phyloP scores from a whole-genome alignment of 2,113 vertebrate species.

The Antechinus stuartii region DNA sequence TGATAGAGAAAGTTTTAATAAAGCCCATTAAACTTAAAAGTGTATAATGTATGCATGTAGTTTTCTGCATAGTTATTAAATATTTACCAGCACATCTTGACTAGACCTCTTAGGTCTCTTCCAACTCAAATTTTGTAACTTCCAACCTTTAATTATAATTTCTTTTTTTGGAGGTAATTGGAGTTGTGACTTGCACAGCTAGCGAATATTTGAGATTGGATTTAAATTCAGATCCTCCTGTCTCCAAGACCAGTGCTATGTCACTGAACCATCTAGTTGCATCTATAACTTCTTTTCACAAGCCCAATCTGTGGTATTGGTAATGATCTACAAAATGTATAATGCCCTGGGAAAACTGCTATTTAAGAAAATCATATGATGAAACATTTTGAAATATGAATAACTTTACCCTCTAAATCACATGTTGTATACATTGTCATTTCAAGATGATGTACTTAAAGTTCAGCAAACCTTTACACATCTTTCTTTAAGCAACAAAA shows the following conservation, averaged over 20 bases:
- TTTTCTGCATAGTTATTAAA: not conserved
- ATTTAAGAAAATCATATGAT: not conserved
- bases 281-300: constrained; percentile 32
- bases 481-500: not conserved
- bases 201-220: not conserved
- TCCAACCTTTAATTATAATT: not conserved
- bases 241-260: not conserved
- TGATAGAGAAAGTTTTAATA: not conserved
- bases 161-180: not conserved
- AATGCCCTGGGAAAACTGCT: not conserved
- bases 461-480: not conserved
- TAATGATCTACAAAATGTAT: not conserved
- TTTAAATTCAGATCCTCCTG: not conserved
- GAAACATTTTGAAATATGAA: constrained; percentile 17
- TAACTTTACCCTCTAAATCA: not conserved
- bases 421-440: not conserved
- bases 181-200: not conserved
- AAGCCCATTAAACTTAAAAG: not conserved
- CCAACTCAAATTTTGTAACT: not conserved
- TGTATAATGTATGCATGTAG: not conserved
- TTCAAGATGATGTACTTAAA: not conserved
- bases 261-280: not conserved
- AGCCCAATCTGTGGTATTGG: constrained; percentile 18
- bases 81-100: not conserved
- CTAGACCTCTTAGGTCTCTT: not conserved